These are phyloP conservation scores for Siniperca knerii DNA, from an alignment of 2,113 vertebrate genomes.

Conservation along the genomic window DNA sequence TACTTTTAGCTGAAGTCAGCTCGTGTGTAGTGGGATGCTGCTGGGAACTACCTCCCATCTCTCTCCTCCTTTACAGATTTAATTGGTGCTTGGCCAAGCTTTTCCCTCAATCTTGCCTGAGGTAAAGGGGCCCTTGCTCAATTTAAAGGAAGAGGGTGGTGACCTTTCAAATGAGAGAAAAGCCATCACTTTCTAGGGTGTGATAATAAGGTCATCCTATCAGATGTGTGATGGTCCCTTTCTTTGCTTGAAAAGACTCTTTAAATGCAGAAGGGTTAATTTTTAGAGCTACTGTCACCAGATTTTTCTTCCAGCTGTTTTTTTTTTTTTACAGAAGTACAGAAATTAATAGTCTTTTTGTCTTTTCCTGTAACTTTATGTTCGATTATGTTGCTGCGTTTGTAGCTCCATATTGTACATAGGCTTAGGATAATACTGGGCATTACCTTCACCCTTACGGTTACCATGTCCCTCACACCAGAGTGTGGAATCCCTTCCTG, in stretches of 20 bases:
- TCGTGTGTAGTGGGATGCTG: neutral
- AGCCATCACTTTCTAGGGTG: conserved; percentile 48
- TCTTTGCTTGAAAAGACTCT: conserved; percentile 33
- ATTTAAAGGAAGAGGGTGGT: conserved; percentile 54
- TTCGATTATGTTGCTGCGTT: neutral
- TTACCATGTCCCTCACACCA: neutral
- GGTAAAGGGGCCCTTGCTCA: conserved; percentile 34
- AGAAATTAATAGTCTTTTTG: conserved; percentile 14
- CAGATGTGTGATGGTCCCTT: conserved; percentile 35
- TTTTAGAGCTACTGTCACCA: conserved; percentile 1
- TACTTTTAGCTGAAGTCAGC: conserved; percentile 60
- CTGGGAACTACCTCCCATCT: conserved; percentile 17
- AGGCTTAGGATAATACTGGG: neutral
- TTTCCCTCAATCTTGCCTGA: conserved; percentile 43
- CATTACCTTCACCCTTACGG: conserved; percentile 1
- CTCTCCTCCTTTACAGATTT: conserved; percentile 49
- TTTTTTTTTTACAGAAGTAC: conserved; percentile 13
- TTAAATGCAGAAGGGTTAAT: conserved; percentile 31
- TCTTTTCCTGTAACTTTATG: neutral
- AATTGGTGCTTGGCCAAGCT: conserved; percentile 68
- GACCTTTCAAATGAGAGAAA: conserved; percentile 66
- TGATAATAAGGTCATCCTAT: conserved; percentile 58
- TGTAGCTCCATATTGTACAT: neutral
- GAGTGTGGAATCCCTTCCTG: too few species aligned
- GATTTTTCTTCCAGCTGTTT: conserved; percentile 13